Evolutionary conservation across 53 echinoderm and acorn worm genomes (phyloP).

Genomic region (Holothuria leucospilota): DNA sequence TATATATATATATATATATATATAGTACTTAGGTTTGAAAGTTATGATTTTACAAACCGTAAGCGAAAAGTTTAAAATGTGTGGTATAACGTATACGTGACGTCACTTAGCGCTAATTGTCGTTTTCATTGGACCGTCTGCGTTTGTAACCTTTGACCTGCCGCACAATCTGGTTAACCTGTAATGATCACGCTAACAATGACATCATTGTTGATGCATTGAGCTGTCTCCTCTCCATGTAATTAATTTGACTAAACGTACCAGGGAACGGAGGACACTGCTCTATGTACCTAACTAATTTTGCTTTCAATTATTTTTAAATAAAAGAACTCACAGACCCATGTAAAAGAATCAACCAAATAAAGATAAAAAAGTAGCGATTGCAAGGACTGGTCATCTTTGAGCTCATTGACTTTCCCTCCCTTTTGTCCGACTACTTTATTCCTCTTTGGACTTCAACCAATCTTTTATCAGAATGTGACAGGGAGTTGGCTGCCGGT

Average conservation of each 20-base stretch:
- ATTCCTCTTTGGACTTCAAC: not conserved
- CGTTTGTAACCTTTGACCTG: too few species aligned
- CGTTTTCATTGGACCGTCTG: too few species aligned
- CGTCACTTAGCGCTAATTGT: too few species aligned
- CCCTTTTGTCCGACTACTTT: not conserved
- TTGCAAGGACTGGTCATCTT: slow-evolving; percentile 6
- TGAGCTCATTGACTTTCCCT: not conserved
- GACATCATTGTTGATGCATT: not conserved
- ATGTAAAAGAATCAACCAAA: not conserved
- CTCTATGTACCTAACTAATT: slow-evolving; percentile 42
- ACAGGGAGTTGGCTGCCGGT: slow-evolving; percentile 16
- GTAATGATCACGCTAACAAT: too few species aligned
- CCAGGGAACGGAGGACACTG: not conserved
- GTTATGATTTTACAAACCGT: too few species aligned
- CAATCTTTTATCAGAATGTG: slow-evolving; percentile 31
- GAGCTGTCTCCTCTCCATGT: slow-evolving; percentile 11
- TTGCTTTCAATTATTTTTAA: slow-evolving; percentile 19
- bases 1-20: too few species aligned
- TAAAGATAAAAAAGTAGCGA: not conserved
- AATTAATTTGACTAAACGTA: slow-evolving; percentile 37
- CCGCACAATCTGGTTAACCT: too few species aligned
- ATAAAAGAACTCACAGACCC: too few species aligned
- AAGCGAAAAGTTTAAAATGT: too few species aligned
- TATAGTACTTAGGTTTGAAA: too few species aligned
- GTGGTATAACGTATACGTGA: too few species aligned